These are phyloP conservation scores for Conus ventricosus DNA, from an alignment of 1,140 invertebrate species.

Conservation along the genomic window DNA sequence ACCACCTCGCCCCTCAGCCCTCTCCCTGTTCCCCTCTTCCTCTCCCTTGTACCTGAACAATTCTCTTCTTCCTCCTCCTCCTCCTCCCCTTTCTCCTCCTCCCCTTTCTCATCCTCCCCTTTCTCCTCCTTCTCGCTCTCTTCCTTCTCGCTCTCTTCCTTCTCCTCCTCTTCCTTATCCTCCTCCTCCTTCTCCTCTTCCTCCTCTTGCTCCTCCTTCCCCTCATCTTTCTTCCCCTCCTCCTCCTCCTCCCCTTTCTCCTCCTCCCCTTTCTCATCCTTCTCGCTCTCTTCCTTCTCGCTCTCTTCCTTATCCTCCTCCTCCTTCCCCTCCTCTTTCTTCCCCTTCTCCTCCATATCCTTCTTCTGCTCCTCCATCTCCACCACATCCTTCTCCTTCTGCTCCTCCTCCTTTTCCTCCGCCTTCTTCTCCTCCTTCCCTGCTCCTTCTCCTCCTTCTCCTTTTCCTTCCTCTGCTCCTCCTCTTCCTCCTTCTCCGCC, in stretches of 20 bases:
- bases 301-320: slow-evolving; percentile 18
- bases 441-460: not conserved
- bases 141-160: not conserved
- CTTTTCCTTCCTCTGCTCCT: too few relatives aligned
- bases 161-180: not conserved
- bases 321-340: not conserved
- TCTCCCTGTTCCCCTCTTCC: too few relatives aligned
- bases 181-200: not conserved
- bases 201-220: not conserved
- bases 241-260: not conserved
- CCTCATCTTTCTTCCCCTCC: not conserved
- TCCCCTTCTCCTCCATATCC: slow-evolving; percentile 34
- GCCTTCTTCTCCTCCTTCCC: slow-evolving; percentile 13
- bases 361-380: slow-evolving; percentile 17
- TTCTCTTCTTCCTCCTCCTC: not conserved
- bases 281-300: slow-evolving; percentile 27
- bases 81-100: not conserved
- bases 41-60: too few relatives aligned
- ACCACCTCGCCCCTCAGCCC: too few relatives aligned
- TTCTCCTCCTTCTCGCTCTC: not conserved
- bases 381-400: slow-evolving; percentile 9
- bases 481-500: not conserved
- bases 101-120: not conserved
- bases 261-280: slow-evolving; percentile 32
- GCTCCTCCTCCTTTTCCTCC: slow-evolving; percentile 23